Evolutionary conservation across 2,113 vertebrate species (phyloP), one percentile per base, ranked within the genome.

Genomic region (Megaptera novaeangliae): DNA sequence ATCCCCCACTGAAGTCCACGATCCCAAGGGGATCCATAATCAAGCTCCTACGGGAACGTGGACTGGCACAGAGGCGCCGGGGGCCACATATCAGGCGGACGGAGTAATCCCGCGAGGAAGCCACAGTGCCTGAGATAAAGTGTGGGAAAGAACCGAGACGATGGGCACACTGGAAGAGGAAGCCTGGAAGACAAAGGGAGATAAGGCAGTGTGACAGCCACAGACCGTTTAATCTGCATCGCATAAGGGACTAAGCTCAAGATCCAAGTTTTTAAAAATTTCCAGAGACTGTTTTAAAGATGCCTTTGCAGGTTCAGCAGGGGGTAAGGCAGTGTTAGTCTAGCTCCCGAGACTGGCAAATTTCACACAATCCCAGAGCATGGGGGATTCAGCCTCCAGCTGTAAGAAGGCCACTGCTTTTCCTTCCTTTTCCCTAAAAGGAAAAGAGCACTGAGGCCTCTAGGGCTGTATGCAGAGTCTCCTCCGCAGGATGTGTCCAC

Each of bases 151-250:
- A 86, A 69, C n/a, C 0, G 0, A 83, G 72, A 34, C 0, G 49
- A 27, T 2, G 10, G 3, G 49, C 75, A 3, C 9, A 63, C 9
- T 44, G 72, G 85, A 6, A 82, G 59, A 66, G 91, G 77, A 95
- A 97, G 91, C 66, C 77, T 49, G 18, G 64, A 78, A 66, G 91
- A 63, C 86, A 66, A 69, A 82, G 75, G 61, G 18, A 55, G 81
- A 95, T 74, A 52, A 78, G 88, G 55, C 13, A 57, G 25, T 1
- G 25, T 1, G 59, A 61, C 9, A 36, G 78, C 89, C 34, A 4
- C 39, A 59, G 94, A n/a, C 72, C 6, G 3, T 21, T 55, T 20
- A 34, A 31, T 92, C 82, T 39, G 39, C 61, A 86, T 20, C 59
- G 4, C 69, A 49, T 3, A 41, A 88, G 55, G 55, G 61, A 39